Evolutionary conservation across 1,140 invertebrate species (phyloP), one percentile per base, ranked within the genome.

Genomic region (Rhyzopertha dominica): DNA sequence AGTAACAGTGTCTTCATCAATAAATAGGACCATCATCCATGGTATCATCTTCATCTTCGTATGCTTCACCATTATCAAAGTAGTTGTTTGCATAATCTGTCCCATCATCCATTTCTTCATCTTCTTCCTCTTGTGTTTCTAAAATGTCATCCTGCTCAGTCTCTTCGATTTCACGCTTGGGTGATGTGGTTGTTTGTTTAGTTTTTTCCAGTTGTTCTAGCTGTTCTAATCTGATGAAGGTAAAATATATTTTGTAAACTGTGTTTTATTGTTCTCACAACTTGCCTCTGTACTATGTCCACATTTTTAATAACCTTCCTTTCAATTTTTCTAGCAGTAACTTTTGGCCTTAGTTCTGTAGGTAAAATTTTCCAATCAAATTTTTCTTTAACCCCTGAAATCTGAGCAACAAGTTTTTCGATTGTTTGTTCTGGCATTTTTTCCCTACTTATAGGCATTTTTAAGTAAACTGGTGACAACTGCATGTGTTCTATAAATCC

Each of bases 21-120:
- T 80, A 82, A 47, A 78, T 70, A 37, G 79, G 75, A 31, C 79
- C 87, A 73, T 90, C 87, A 66, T 90, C 87, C 44, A 85, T 63
- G 63, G 87, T 86, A 59, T 91, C 87, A 62, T 90, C 87, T 55
- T 90, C 87, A 53, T 90, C 87, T 56, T 88, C 80, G 66, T 86
- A 90, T 18, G 74, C 78, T 69, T 91, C 88, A 10, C 88, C 88
- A 70, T 90, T 90, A 64, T 92, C 87, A 67, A 90, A 91, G 60
- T 89, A 90, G 61, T 80, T 85, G 56, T 85, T 83, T 2, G 78
- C 79, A 68, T 90, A 90, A 66, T 84, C 81, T n/a, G 81, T 85
- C 14, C 80, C 82, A 49, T 82, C 78, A 53, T 82, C 81, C 77
- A 82, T 81, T 59, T 83, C 80, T 49, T 81, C 78, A 47, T 83